Evolutionary conservation across 2,888 invertebrate genomes (phyloP), one percentile per base, ranked within the genome.

Genomic region (Melinopterus prodromus): DNA sequence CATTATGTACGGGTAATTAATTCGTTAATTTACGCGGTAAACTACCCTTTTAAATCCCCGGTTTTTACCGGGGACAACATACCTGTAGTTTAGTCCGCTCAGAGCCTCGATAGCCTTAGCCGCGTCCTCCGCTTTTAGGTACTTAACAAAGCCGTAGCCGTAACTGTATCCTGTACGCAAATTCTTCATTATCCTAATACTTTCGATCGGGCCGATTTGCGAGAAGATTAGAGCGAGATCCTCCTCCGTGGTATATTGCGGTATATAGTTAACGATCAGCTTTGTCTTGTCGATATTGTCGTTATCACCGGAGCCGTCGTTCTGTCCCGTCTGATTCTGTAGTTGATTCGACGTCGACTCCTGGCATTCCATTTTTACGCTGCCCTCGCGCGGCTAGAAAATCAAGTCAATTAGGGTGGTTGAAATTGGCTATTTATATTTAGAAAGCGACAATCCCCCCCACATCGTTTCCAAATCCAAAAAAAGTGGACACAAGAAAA

Each of bases 141-240:
- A 98, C 90, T 98, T 98, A 74, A 98, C 97, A 90, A 98, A 98
- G 70, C 98, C 98, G 90, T 98, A 98, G 71, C 98, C 98, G 90
- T 96, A 98, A 90, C 98, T 98, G 91, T 98, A 98, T 76, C 97
- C 97, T 89, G 98, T 97, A 93, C 96, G 91, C 80, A 90, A 91
- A 88, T 97, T 97, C 90, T 95, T 95, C 96, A 97, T 97, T 85
- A 98, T 96, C 85, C 97, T 93, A 88, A 96, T 96, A 85, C 95
- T 96, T 88, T 97, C 97, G 75, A 98, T 93, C 26, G 96, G 95
- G 77, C 98, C 98, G 85, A 97, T 94, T 78, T 95, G 94, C 85
- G 95, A 93, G 89, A 98, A 98, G 91, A 98, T 94, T 83, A 95
- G 94, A 88, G 95, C 95, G 80, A 98, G 92, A 87, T 98, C 97